phyloP scores from a whole-genome alignment of 1,140 invertebrate genomes.

The Mactra quadrangularis region DNA sequence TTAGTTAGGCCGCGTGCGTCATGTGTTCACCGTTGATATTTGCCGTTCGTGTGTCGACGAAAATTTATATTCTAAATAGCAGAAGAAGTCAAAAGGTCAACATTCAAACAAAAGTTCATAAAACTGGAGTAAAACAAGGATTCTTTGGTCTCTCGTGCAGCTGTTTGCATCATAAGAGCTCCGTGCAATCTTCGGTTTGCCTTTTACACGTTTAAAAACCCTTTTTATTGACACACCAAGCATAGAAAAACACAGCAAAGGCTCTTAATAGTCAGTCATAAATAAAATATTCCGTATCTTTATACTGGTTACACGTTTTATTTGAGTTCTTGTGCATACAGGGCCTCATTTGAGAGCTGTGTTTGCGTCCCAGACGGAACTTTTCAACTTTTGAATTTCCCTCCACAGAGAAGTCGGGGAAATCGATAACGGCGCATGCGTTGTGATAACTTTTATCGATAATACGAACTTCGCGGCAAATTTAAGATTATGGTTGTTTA shows the following conservation, averaged over 20 bases:
- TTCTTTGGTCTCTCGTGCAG: slow-evolving; percentile 27
- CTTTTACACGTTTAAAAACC: slow-evolving; percentile 11
- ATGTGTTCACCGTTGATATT: slow-evolving; percentile 37
- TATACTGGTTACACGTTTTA: not conserved
- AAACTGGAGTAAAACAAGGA: slow-evolving; percentile 46
- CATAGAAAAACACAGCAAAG: slow-evolving; percentile 2
- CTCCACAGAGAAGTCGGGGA: slow-evolving; percentile 8
- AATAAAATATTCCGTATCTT: slow-evolving; percentile 45
- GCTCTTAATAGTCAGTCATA: slow-evolving; percentile 18
- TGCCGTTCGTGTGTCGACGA: slow-evolving; percentile 17
- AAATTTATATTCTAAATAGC: slow-evolving; percentile 44
- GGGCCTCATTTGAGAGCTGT: not conserved
- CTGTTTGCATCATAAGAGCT: slow-evolving; percentile 28
- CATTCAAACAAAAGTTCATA: slow-evolving; percentile 59
- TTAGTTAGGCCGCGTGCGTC: slow-evolving; percentile 41
- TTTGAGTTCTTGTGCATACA: slow-evolving; percentile 2
- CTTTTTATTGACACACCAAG: slow-evolving; percentile 9
- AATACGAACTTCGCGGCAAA: slow-evolving; percentile 13
- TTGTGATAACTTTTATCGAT: slow-evolving; percentile 29
- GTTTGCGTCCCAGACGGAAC: slow-evolving; percentile 12
- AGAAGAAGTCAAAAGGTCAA: slow-evolving; percentile 35
- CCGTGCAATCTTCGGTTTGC: not conserved
- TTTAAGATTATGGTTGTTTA: not conserved
- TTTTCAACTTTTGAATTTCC: slow-evolving; percentile 52
- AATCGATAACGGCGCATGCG: slow-evolving; percentile 37